phyloP scores from a whole-genome alignment of 2,888 invertebrate species.

The Trichogramma dendrolimi region DNA sequence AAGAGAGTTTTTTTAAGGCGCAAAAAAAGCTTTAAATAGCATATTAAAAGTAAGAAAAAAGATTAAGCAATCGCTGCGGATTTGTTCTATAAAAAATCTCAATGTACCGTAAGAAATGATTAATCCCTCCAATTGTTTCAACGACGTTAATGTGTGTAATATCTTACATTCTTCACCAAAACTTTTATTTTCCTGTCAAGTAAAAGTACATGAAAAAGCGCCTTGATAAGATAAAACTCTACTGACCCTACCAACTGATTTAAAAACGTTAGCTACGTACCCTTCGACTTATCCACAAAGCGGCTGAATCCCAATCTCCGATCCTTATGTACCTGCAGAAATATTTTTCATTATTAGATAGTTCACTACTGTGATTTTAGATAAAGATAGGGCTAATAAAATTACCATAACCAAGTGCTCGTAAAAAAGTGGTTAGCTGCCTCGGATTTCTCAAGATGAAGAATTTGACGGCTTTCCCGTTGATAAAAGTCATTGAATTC shows the following conservation, averaged over 20 bases:
- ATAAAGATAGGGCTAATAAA: neutral
- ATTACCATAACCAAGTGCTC: slow-evolving; percentile 61
- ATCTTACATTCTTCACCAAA: too few relatives aligned
- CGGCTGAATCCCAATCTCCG: slow-evolving; percentile 59
- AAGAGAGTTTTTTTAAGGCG: too few relatives aligned
- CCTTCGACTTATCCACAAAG: slow-evolving; percentile 56
- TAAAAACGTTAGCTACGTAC: slow-evolving; percentile 50
- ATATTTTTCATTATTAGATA: neutral
- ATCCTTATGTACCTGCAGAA: slow-evolving; percentile 56
- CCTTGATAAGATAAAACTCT: slow-evolving; percentile 52
- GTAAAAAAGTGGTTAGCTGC: slow-evolving; percentile 58
- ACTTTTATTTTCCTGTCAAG: too few relatives aligned
- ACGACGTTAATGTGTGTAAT: slow-evolving; percentile 46
- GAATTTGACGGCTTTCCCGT: slow-evolving; percentile 55
- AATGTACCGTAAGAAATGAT: slow-evolving; percentile 54
- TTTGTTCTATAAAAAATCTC: too few relatives aligned
- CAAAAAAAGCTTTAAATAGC: too few relatives aligned
- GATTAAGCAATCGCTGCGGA: too few relatives aligned
- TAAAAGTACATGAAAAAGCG: too few relatives aligned
- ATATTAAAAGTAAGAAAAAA: too few relatives aligned
- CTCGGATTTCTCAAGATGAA: slow-evolving; percentile 53
- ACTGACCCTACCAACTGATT: slow-evolving; percentile 59
- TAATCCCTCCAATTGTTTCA: slow-evolving; percentile 59
- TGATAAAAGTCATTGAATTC: slow-evolving; percentile 57
- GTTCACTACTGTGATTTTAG: neutral